Evolutionary conservation across 2,888 invertebrate genomes (phyloP).

Genomic region (Caenorhabditis japonica): DNA sequence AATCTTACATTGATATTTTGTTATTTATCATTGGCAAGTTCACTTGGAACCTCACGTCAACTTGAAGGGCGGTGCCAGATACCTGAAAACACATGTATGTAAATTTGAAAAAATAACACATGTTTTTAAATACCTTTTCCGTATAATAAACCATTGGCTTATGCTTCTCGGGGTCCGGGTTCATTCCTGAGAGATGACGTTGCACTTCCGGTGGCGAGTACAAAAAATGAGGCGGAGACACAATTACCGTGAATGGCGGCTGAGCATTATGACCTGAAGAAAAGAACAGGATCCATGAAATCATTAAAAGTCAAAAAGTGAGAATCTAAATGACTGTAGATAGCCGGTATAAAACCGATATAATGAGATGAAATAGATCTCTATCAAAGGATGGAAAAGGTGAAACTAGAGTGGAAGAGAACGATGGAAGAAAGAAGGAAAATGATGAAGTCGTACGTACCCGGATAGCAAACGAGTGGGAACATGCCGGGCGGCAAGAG

Average conservation of each 20-base stretch:
- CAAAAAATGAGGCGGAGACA: constrained; percentile 67
- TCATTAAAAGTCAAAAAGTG: too few species aligned
- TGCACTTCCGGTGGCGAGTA: constrained; percentile 62
- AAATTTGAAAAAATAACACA: too few species aligned
- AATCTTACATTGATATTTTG: constrained; percentile 27
- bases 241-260: constrained; percentile 64
- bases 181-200: constrained; percentile 55
- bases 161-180: constrained; percentile 42
- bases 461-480: constrained; percentile 58
- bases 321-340: too few species aligned
- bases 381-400: too few species aligned
- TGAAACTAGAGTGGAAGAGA: too few species aligned
- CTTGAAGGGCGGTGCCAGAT: constrained; percentile 53
- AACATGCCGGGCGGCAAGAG: constrained; percentile 60
- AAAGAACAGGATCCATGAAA: too few species aligned
- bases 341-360: too few species aligned
- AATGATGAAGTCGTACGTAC: constrained; percentile 27
- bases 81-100: constrained; percentile 38
- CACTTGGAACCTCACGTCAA: constrained; percentile 60
- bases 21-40: constrained; percentile 55
- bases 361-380: too few species aligned
- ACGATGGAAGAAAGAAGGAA: constrained; percentile 13
- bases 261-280: constrained; percentile 53
- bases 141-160: constrained; percentile 58
- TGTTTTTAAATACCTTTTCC: constrained; percentile 51